These are phyloP conservation scores for Lasioglossum zephyrum DNA, from an alignment of 2,888 invertebrate species.

Conservation along the genomic window DNA sequence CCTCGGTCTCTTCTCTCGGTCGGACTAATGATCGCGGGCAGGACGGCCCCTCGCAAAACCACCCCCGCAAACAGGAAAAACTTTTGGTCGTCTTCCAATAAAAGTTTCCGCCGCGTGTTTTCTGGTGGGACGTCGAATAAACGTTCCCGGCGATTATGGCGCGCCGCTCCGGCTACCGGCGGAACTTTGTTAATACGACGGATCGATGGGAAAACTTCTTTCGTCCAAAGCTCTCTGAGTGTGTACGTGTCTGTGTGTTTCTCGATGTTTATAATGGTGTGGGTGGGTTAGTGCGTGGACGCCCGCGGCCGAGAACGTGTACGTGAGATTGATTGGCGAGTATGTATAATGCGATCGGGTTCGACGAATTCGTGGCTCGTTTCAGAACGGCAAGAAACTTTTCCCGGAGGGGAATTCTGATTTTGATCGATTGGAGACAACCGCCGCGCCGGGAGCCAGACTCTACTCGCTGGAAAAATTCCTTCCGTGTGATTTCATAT, in stretches of 20 bases:
- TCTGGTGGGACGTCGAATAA: slow-evolving; percentile 77
- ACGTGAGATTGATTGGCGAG: slow-evolving; percentile 62
- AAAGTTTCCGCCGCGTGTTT: slow-evolving; percentile 79
- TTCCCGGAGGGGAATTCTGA: slow-evolving; percentile 56
- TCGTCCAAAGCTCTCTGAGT: not conserved
- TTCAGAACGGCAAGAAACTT: slow-evolving; percentile 48
- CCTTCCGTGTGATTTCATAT: slow-evolving; percentile 34
- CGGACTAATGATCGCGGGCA: slow-evolving; percentile 75
- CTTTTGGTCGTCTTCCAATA: slow-evolving; percentile 80
- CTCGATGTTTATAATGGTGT: not conserved
- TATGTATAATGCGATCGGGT: slow-evolving; percentile 66
- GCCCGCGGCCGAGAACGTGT: not conserved
- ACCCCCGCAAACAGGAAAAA: slow-evolving; percentile 62
- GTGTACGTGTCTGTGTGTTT: not conserved
- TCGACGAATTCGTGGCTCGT: slow-evolving; percentile 52
- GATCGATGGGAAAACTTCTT: slow-evolving; percentile 69
- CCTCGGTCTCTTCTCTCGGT: not conserved
- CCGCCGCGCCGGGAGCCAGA: slow-evolving; percentile 2
- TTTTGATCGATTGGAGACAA: slow-evolving; percentile 65
- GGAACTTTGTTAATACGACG: slow-evolving; percentile 79
- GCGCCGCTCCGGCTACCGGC: slow-evolving; percentile 62
- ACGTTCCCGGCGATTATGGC: slow-evolving; percentile 79
- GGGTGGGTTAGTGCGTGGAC: not conserved
- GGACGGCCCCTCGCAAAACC: slow-evolving; percentile 35
- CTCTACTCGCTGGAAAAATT: slow-evolving; percentile 32